Base-by-base conservation (phyloP, 2,888 invertebrate genomes). In the Drosophila ezoana region DNA sequence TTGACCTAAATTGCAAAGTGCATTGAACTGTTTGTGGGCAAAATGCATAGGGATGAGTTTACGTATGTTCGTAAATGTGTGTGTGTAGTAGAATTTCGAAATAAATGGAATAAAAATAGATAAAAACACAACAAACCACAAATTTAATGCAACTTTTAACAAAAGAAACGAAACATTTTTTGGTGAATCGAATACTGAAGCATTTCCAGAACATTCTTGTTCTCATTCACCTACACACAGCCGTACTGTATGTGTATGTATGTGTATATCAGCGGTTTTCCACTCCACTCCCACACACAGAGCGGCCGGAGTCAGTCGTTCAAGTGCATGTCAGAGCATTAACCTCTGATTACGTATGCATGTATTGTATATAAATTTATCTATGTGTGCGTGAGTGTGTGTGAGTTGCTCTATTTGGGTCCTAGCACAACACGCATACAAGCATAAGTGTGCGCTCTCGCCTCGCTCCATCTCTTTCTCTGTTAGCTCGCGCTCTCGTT, bases 1-100 rank as follows among this genome's bases (percentile, higher is more conserved):
- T 91, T 92, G 91, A 90, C 92, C 91, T 65, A 91, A 91, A 90
- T 92, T 85, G 88, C 89, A 88, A 81, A 86, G 92, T 90, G 91
- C 92, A 89, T 88, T 91, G 92, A 92, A 91, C 92, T 90, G 78
- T 81, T 63, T 77, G 41, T 68, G 8, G 67, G 48, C 59, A 49
- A 44, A 51, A 40, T 57, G 53, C 58, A 35, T 16, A 44, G n/a
- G 32, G 28, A 28, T 28, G 8, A 5, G 23, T 23, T 5, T 23
- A 23, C 23, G 23, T 20, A 20, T 20, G 5, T 20, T 1, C 20
- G 20, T 28, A 28, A 0, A 8, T 51, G 51, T 20, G 35, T 11
- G 35, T 10, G 53, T 9, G 32, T 45, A 8, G 1, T 14, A 45
- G 1, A 14, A 33, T 41, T 4, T 18, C 4, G 2, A 4, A 32